A percentile compares a stretch with the other conserved stretches of the same genome.
These are phyloP conservation scores for Archocentrus centrarchus DNA, from an alignment of 2,113 vertebrate species.

Conservation along the genomic window DNA sequence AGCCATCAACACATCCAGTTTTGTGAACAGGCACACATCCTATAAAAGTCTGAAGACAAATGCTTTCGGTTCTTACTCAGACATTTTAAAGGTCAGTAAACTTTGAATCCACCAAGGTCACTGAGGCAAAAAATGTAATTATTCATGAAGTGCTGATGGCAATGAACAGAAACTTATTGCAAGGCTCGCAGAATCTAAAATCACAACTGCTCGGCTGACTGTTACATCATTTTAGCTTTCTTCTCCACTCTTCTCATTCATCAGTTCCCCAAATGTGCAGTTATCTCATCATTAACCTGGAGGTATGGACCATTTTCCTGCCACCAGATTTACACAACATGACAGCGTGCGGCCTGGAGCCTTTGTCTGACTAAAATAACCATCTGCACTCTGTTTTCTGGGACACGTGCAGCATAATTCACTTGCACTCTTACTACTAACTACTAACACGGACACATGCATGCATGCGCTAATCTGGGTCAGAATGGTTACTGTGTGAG, in stretches of 20 bases:
- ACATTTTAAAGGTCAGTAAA: constrained; percentile 67
- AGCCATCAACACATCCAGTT: constrained; percentile 30
- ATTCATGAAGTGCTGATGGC: constrained; percentile 55
- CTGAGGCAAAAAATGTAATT: constrained; percentile 59
- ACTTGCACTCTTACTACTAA: constrained; percentile 12
- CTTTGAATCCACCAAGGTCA: constrained; percentile 43
- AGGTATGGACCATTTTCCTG: constrained; percentile 15
- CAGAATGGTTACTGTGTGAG: constrained; percentile 26
- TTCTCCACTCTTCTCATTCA: constrained; percentile 31
- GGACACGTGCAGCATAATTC: constrained; percentile 49
- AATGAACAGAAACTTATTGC: constrained; percentile 29
- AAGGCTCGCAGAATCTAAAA: constrained; percentile 18
- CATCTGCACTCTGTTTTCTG: constrained; percentile 50
- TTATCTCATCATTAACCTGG: constrained; percentile 41
- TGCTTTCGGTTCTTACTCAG: constrained; percentile 45
- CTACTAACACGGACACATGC: constrained; percentile 35
- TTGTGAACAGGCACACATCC: neutral
- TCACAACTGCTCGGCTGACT: constrained; percentile 1
- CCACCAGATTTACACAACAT: constrained; percentile 49
- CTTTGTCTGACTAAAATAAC: constrained; percentile 53
- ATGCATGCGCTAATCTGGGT: constrained; percentile 51
- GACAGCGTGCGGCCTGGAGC: constrained; percentile 58
- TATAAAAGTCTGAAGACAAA: constrained; percentile 20
- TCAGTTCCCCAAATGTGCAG: constrained; percentile 36
- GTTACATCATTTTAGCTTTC: constrained; percentile 36